phyloP scores from a whole-genome alignment of 2,888 invertebrate genomes.

The Hypomecis atomaria region DNA sequence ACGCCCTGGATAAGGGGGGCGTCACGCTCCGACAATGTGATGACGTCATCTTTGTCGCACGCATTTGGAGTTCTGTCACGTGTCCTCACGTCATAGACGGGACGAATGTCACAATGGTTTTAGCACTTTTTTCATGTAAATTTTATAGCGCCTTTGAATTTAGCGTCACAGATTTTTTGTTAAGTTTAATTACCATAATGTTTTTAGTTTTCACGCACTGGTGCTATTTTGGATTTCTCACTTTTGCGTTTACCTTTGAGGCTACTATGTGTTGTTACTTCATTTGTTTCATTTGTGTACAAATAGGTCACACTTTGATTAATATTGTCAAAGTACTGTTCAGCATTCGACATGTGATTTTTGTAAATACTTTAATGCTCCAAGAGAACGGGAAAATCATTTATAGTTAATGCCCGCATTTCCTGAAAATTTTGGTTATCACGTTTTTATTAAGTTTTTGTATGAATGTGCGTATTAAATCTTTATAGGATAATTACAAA shows the following conservation, averaged over 20 bases:
- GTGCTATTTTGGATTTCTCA: background rate
- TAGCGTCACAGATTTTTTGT: background rate
- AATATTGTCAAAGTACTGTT: too few relatives aligned
- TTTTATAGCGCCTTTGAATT: background rate
- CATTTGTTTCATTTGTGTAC: too few relatives aligned
- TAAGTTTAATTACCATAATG: background rate
- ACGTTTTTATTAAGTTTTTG: background rate
- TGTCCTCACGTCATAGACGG: constrained; percentile 20
- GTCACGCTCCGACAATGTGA: constrained; percentile 80
- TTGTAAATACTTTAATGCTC: background rate
- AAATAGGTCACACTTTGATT: too few relatives aligned
- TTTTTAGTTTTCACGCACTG: too few relatives aligned
- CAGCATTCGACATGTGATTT: too few relatives aligned
- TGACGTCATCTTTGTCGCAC: constrained; percentile 82
- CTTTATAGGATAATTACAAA: constrained; percentile 8
- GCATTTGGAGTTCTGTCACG: constrained; percentile 60
- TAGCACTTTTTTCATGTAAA: constrained; percentile 9
- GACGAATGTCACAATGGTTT: constrained; percentile 1
- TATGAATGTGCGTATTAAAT: background rate
- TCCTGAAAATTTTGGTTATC: background rate
- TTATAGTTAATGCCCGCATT: background rate
- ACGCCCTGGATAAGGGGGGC: constrained; percentile 78
- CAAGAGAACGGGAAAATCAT: background rate
- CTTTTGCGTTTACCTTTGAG: background rate
- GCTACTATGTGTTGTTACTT: too few relatives aligned